Conservation (phyloP, 1,140 invertebrate genomes). For the Musca vetustissima region DNA sequence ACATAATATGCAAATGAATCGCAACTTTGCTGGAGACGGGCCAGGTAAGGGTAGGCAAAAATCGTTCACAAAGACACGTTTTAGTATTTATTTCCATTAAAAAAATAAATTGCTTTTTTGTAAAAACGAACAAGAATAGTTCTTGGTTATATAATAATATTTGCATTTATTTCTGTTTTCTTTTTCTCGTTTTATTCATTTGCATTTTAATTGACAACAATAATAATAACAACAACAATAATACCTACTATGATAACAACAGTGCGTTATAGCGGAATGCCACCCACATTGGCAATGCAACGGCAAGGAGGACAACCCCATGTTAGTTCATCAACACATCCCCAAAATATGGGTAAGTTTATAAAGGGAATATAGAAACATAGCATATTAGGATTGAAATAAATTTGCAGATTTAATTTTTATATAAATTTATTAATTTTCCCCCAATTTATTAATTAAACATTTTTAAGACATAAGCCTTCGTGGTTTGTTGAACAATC, state of each 20-base stretch:
- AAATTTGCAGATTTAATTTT: too few species aligned
- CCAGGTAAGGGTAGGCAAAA: slow-evolving; percentile 46
- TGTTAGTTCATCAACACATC: slow-evolving; percentile 56
- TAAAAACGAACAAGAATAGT: slow-evolving; percentile 1
- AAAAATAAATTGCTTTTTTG: not conserved
- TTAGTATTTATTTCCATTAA: not conserved
- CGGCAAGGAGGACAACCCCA: slow-evolving; percentile 53
- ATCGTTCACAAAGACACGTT: slow-evolving; percentile 27
- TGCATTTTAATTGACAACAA: not conserved
- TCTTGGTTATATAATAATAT: slow-evolving; percentile 17
- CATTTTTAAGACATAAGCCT: slow-evolving; percentile 52
- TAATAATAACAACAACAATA: not conserved
- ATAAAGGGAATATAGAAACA: too few species aligned
- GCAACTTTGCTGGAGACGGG: slow-evolving; percentile 47
- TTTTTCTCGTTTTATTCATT: not conserved
- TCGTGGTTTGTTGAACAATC: slow-evolving; percentile 52
- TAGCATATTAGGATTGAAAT: too few species aligned
- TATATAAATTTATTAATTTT: not conserved
- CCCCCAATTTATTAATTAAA: not conserved
- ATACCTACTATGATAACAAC: not conserved
- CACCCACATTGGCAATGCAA: slow-evolving; percentile 48
- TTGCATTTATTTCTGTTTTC: slow-evolving; percentile 23
- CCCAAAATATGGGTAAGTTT: slow-evolving; percentile 53
- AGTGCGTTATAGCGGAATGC: slow-evolving; percentile 52
- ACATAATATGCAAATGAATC: slow-evolving; percentile 51